phyloP scores from a whole-genome alignment of 2,113 vertebrate species.

The Bungarus multicinctus region DNA sequence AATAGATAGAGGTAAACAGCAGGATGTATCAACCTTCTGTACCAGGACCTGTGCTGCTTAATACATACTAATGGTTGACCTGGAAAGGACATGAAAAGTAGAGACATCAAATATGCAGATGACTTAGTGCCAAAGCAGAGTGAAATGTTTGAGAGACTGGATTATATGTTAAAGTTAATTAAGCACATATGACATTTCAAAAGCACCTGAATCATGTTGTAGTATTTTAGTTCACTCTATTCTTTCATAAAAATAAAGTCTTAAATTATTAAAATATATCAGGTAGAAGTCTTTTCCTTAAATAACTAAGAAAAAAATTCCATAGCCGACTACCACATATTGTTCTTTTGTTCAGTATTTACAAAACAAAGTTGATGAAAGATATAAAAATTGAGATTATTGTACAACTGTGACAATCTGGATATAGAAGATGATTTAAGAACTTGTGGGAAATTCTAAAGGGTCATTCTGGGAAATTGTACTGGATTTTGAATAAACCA shows the following conservation, averaged over 20 bases:
- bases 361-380: background rate
- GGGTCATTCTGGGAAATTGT: background rate
- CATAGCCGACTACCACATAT: background rate
- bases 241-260: background rate
- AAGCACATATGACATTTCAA: background rate
- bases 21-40: slow-evolving; percentile 18
- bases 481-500: background rate
- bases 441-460: background rate
- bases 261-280: too few relatives aligned
- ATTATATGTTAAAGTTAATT: background rate
- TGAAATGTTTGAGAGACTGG: background rate
- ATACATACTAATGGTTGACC: slow-evolving; percentile 9
- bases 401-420: background rate
- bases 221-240: background rate
- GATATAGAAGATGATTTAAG: background rate
- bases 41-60: slow-evolving; percentile 8
- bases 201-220: background rate
- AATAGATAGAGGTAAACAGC: slow-evolving; percentile 28
- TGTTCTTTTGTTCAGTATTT: background rate
- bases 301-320: background rate
- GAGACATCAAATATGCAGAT: slow-evolving; percentile 12
- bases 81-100: slow-evolving; percentile 22
- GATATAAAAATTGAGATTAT: background rate
- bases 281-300: background rate
- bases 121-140: slow-evolving; percentile 2